phyloP scores from a whole-genome alignment of 2,888 invertebrate genomes.

The Cephus pulcher region DNA sequence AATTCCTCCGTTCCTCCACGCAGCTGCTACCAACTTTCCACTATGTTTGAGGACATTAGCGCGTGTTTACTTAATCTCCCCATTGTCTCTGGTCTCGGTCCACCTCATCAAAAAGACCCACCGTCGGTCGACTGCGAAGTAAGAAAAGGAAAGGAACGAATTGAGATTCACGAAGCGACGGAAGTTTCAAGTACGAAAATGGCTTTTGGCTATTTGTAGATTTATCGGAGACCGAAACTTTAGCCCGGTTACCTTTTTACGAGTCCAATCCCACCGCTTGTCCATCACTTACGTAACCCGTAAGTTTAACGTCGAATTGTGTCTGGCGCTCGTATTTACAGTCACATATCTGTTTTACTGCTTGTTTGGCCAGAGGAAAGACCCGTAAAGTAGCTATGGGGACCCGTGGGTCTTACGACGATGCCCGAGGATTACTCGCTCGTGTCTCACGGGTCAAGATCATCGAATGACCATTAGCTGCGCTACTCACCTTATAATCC shows the following conservation, averaged over 20 bases:
- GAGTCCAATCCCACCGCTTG: not conserved
- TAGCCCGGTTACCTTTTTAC: not conserved
- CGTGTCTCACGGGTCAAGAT: constrained; percentile 60
- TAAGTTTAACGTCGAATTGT: not conserved
- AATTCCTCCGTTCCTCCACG: not conserved
- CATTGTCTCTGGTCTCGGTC: not conserved
- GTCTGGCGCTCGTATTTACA: constrained; percentile 34
- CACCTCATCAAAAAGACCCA: not conserved
- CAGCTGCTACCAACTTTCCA: not conserved
- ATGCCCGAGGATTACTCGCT: constrained; percentile 50
- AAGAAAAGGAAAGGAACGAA: not conserved
- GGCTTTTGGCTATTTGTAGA: not conserved
- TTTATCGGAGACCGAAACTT: not conserved
- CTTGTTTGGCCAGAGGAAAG: constrained; percentile 19
- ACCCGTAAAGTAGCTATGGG: not conserved
- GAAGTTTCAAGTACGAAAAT: not conserved
- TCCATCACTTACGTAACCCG: not conserved
- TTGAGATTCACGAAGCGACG: not conserved
- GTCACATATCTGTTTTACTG: constrained; percentile 42
- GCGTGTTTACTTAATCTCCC: not conserved
- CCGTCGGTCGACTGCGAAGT: not conserved
- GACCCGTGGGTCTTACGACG: not conserved
- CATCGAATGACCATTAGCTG: constrained; percentile 51
- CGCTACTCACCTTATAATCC: constrained; percentile 54
- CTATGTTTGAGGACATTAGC: not conserved